These are phyloP conservation scores for Drosophila simulans DNA, from an alignment of 1,140 invertebrate species.

Conservation along the genomic window DNA sequence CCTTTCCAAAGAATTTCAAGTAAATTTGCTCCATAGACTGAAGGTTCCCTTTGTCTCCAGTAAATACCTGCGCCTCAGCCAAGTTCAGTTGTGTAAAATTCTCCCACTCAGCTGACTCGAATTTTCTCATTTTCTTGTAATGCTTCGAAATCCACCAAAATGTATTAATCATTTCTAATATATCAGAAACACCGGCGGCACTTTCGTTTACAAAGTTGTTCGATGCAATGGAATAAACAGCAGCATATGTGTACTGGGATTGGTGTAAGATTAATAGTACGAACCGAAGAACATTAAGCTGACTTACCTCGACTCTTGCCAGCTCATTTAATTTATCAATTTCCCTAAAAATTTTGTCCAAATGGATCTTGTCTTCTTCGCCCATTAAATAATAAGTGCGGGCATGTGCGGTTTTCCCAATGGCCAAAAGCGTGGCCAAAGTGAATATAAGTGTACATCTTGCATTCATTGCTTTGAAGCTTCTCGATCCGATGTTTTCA, in stretches of 20 bases:
- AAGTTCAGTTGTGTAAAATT: not conserved
- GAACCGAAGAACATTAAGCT: not conserved
- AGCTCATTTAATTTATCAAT: not conserved
- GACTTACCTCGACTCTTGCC: not conserved
- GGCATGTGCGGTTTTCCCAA: not conserved
- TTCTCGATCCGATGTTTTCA: not conserved
- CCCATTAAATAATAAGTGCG: not conserved
- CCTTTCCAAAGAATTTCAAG: not conserved
- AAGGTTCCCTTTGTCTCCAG: not conserved
- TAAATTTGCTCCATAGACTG: not conserved
- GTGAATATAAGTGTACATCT: not conserved
- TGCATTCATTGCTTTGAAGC: not conserved
- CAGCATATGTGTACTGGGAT: not conserved
- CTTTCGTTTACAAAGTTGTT: not conserved
- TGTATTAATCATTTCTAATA: not conserved
- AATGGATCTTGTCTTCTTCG: not conserved
- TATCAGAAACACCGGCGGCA: not conserved
- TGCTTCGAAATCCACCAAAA: not conserved
- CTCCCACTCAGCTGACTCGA: not conserved
- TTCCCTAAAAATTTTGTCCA: not conserved
- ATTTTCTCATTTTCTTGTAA: not conserved
- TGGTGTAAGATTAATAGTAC: not conserved
- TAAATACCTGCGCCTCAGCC: not conserved
- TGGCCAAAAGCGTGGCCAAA: not conserved
- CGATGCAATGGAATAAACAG: not conserved